These are phyloP conservation scores for Megamerina dolium DNA, from an alignment of 2,888 invertebrate species.

Conservation along the genomic window DNA sequence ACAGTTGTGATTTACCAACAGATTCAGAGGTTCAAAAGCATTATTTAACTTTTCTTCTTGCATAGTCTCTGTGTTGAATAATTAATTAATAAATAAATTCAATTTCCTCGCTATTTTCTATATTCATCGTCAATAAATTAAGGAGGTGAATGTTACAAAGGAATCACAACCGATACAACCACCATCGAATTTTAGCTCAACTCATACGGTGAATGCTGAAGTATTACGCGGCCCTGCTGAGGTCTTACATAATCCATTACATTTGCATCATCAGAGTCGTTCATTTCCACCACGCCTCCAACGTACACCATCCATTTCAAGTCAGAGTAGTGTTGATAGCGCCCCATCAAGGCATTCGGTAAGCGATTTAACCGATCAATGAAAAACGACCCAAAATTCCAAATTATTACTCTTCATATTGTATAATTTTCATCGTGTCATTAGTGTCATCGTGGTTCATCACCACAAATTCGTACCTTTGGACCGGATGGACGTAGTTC, in stretches of 20 bases:
- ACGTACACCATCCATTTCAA: slow-evolving; percentile 74
- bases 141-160: slow-evolving; percentile 63
- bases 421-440: not conserved
- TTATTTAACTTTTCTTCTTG: not conserved
- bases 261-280: slow-evolving; percentile 64
- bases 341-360: slow-evolving; percentile 58
- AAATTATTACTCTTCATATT: not conserved
- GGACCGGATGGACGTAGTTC: slow-evolving; percentile 72
- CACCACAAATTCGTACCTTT: slow-evolving; percentile 77
- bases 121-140: not conserved
- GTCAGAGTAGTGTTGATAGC: slow-evolving; percentile 77
- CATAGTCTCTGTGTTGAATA: no score
- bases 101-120: not conserved
- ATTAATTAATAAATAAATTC: not conserved
- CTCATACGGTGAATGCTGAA: slow-evolving; percentile 41
- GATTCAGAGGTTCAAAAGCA: slow-evolving; percentile 42
- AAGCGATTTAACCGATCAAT: slow-evolving; percentile 13
- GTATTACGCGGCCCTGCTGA: slow-evolving; percentile 50
- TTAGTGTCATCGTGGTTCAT: slow-evolving; percentile 69
- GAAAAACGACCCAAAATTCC: not conserved
- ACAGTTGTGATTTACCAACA: slow-evolving; percentile 46
- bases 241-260: slow-evolving; percentile 54
- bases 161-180: slow-evolving; percentile 61
- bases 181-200: slow-evolving; percentile 48
- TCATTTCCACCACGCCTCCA: slow-evolving; percentile 64